phyloP scores from a whole-genome alignment of 1,140 invertebrate species.

The Eupristina koningsbergeri region DNA sequence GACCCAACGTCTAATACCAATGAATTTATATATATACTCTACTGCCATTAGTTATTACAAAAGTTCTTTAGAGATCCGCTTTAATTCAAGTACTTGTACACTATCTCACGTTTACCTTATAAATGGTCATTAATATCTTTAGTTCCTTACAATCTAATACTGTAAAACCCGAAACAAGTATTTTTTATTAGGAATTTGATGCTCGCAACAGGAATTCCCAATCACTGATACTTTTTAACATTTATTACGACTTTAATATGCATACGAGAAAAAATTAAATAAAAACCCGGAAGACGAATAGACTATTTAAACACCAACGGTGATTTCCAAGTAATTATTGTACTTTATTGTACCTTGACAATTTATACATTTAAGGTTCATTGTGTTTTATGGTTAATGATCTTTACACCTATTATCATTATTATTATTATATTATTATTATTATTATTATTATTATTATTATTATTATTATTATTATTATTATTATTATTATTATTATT shows the following conservation, averaged over 20 bases:
- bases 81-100: constrained; percentile 11
- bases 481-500: too few species aligned
- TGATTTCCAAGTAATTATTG: too few species aligned
- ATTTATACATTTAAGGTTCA: background rate
- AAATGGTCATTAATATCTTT: constrained; percentile 45
- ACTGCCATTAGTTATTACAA: constrained; percentile 60
- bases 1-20: background rate
- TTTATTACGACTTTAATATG: background rate
- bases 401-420: too few species aligned
- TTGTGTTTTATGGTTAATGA: background rate
- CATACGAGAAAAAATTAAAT: background rate
- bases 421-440: too few species aligned
- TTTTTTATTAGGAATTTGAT: background rate
- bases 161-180: constrained; percentile 16
- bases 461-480: too few species aligned
- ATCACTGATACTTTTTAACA: background rate
- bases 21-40: constrained; percentile 27
- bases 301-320: background rate
- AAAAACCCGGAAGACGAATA: background rate
- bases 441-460: too few species aligned
- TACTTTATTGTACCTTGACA: background rate
- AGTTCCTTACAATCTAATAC: background rate
- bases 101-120: background rate
- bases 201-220: background rate
- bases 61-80: constrained; percentile 54